Evolutionary conservation across 2,888 invertebrate genomes (phyloP).

Genomic region (Acrocyrtus sp.): DNA sequence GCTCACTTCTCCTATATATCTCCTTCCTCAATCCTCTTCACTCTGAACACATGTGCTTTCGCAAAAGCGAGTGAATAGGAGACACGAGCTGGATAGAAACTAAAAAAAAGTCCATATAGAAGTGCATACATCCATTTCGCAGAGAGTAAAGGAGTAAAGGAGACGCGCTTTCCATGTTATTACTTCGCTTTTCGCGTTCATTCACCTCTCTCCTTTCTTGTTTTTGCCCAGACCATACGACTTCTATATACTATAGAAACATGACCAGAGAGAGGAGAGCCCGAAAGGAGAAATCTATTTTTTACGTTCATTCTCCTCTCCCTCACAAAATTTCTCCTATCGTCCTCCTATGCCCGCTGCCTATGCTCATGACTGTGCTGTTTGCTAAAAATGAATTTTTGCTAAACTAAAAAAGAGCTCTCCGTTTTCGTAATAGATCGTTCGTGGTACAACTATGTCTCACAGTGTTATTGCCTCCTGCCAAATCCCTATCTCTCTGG

Average conservation of each 20-base stretch:
- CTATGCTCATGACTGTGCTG: neutral
- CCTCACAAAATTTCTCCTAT: too few relatives aligned
- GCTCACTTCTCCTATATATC: neutral
- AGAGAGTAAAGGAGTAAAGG: too few relatives aligned
- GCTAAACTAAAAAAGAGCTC: neutral
- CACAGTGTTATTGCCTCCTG: neutral
- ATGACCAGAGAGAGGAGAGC: neutral
- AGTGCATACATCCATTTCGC: neutral
- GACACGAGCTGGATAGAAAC: too few relatives aligned
- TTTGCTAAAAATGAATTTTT: neutral
- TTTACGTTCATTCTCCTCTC: conserved; percentile 1
- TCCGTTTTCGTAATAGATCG: neutral
- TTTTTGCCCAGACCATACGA: conserved; percentile 1
- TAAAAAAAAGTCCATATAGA: too few relatives aligned
- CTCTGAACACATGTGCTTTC: neutral
- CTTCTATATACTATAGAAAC: too few relatives aligned
- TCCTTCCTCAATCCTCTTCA: neutral
- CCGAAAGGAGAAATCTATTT: neutral
- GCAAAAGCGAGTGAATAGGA: neutral
- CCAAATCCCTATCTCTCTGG: neutral
- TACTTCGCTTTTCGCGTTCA: conserved; percentile 21
- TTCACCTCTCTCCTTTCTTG: conserved; percentile 34
- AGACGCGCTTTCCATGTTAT: neutral
- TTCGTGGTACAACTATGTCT: neutral
- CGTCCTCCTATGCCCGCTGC: neutral